Base-by-base conservation (phyloP, 2,113 vertebrate genomes). In the Cinclus mexicanus region DNA sequence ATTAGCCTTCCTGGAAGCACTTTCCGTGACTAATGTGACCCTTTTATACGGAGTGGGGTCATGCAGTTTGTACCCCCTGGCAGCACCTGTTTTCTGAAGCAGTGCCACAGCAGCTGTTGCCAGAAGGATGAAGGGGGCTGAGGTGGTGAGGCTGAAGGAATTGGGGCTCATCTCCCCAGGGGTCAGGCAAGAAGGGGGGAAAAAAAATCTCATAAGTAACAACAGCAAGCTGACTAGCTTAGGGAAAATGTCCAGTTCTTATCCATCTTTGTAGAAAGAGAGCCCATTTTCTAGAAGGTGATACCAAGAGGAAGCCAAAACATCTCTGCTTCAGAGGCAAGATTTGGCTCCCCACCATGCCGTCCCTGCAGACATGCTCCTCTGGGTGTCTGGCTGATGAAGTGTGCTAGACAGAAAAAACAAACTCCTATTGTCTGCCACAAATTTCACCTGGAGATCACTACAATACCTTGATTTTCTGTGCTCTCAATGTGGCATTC, bases 1-100 rank as follows among this genome's bases (percentile, higher is more conserved):
- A 87, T 93, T 82, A 93, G 93, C 84, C 63, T 77, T 95, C 84
- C 92, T 94, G 90, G 59, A 87, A 94, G 74, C 93, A 67, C 26
- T 93, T 85, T 82, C 81, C 0, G 0, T 91, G 63, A 91, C 81
- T 95, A 52, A 89, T 72, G 59, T 65, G 55, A 29, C 50, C 53
- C 49, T 93, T 81, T 75, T 50, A 87, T 22, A 49, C 28, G 25
- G 53, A 71, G 47, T 55, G 24, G 47, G 72, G 44, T 91, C 87
- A 57, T 24, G 20, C 19, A 75, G 29, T 72, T 72, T 89, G 33
- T 29, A 80, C n/a, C 29, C 28, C 15, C 2, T 26, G 33, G 74
- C 83, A 89, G 47, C 56, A 81, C 87, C 69, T 89, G 69, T 10
- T 64, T 88, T 83, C 86, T 89, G 74, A 89, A 91, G 70, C 2